A percentile compares a stretch with the other conserved stretches of the same genome.
Conservation (phyloP, 2,113 vertebrate genomes). For the Aleadryas rufinucha region DNA sequence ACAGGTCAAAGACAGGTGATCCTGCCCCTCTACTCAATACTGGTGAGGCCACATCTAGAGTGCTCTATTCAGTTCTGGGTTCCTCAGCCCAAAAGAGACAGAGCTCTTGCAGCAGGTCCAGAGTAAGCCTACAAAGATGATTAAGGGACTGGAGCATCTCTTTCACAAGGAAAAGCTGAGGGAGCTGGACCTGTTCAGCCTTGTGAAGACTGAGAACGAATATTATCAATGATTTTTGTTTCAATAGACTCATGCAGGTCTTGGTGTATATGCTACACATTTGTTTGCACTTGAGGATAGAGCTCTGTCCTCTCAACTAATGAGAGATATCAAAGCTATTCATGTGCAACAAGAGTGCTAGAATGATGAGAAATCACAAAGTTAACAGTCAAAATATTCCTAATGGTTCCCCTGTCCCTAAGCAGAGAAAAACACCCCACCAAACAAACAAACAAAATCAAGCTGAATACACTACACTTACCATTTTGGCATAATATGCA, state of each 20-base stretch:
- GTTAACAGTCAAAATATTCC: background rate
- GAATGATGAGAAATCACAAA: background rate
- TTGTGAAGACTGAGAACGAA: background rate
- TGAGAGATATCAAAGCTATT: background rate
- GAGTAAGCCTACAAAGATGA: background rate
- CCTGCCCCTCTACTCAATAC: background rate
- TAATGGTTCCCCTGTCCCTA: background rate
- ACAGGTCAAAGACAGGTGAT: background rate
- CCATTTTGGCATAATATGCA: constrained; percentile 83
- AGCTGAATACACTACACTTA: constrained; percentile 55
- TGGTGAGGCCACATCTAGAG: background rate
- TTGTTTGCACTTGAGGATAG: background rate
- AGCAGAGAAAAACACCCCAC: rapidly evolving
- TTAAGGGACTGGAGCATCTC: background rate
- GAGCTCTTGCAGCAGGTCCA: background rate
- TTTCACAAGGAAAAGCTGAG: background rate
- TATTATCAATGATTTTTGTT: background rate
- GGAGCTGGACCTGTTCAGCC: background rate
- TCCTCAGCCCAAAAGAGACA: background rate
- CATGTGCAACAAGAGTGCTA: background rate
- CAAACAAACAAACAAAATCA: background rate
- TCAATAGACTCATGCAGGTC: background rate
- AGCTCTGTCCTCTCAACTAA: background rate
- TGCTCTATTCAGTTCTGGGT: background rate
- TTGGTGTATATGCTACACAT: background rate